Conservation (phyloP, 2,888 invertebrate genomes). For the Drosophila peninsularis region DNA sequence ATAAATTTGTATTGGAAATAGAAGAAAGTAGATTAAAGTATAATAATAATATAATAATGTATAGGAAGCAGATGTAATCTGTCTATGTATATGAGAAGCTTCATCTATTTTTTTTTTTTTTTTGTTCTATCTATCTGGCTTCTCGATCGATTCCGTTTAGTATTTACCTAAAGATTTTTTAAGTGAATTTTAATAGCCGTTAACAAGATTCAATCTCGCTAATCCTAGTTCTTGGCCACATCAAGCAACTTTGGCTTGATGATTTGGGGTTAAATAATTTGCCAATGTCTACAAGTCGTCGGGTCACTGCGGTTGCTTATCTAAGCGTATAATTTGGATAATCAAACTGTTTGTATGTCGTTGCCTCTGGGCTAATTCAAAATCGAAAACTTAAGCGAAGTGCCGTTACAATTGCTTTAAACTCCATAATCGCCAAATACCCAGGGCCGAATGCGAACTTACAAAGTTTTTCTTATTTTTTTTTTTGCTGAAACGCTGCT, state of each 20-base stretch:
- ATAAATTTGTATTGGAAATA: neutral
- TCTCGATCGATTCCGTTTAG: too few species aligned
- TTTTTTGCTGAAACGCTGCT: slow-evolving; percentile 48
- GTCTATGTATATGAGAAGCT: neutral
- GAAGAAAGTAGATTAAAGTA: too few species aligned
- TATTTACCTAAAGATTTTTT: neutral
- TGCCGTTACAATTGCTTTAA: slow-evolving; percentile 65
- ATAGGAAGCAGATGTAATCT: too few species aligned
- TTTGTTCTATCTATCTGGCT: too few species aligned
- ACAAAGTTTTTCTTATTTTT: slow-evolving; percentile 30
- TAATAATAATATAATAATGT: too few species aligned
- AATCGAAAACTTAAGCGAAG: slow-evolving; percentile 47
- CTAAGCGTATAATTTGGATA: slow-evolving; percentile 48
- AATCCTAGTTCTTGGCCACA: neutral
- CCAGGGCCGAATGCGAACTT: slow-evolving; percentile 53
- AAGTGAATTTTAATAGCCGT: neutral
- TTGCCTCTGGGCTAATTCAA: slow-evolving; percentile 31
- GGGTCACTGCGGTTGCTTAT: slow-evolving; percentile 43
- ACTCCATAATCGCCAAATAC: slow-evolving; percentile 61
- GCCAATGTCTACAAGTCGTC: slow-evolving; percentile 23
- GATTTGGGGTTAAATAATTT: slow-evolving; percentile 17
- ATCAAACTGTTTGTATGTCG: slow-evolving; percentile 45
- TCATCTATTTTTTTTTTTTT: too few species aligned
- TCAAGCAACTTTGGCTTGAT: slow-evolving; percentile 1
- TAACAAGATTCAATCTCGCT: neutral